Base-by-base conservation (phyloP, 2,113 vertebrate genomes). In the Himantopus leucocephalus region DNA sequence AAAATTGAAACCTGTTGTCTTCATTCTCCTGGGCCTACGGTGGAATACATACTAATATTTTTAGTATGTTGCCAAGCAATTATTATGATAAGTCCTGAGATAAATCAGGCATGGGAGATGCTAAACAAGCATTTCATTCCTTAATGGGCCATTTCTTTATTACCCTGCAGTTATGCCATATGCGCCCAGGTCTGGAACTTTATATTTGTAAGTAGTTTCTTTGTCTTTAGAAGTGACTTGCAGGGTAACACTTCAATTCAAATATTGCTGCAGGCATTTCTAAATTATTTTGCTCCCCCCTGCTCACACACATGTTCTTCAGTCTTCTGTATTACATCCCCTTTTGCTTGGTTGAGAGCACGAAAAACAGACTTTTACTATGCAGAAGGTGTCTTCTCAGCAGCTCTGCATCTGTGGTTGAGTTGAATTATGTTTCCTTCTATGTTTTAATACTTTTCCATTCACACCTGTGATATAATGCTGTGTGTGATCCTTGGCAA, bases 111-210 rank as follows among this genome's bases (percentile, higher is more conserved):
- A 26, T 30, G 71, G 71, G 90, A 15, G 27, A 77, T 80, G 50
- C 77, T 87, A 85, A 94, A 83, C 66, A 63, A 91, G n/a, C 78
- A 92, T 96, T 96, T 97, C 50, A 97, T 96, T 96, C 87, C 94
- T 94, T 97, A 96, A 95, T 97, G 90, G 96, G 87, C 91, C 89
- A 96, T 97, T 96, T 97, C 77, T 95, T 92, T 96, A 96, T 97
- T 96, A 88, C 77, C 84, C 90, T 88, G 93, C 71, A 84, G 73
- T 94, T 67, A 10, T 8, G 87, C 77, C 95, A 93, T 85, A 96
- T 96, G 96, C 77, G 63, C 59, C 91, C 87, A 88, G 93, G 89
- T 90, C 92, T 79, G 71, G 91, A 92, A 91, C 87, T 97, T 96
- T 55, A 20, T 70, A 70, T 94, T 47, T 92, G 13, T 90, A 74